Conservation (phyloP, 2,888 invertebrate species). For the Tridacna gigas region DNA sequence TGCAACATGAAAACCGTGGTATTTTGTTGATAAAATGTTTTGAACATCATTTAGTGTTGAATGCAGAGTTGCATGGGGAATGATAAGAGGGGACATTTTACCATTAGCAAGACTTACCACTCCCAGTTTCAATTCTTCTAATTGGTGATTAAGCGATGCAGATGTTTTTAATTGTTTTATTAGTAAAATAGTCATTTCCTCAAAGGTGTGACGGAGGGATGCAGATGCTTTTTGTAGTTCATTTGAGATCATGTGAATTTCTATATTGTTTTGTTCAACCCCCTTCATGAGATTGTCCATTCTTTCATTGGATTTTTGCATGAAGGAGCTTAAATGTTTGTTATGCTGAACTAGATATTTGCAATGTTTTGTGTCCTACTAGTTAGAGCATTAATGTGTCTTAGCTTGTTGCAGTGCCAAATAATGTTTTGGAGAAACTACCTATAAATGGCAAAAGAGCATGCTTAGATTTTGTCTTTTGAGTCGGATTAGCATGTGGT, state of each 20-base stretch:
- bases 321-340: slow-evolving; percentile 20
- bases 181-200: slow-evolving; percentile 10
- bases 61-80: too few relatives aligned
- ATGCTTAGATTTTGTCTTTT: slow-evolving; percentile 23
- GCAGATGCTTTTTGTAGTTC: background rate
- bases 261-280: slow-evolving; percentile 6
- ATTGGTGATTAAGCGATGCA: slow-evolving; percentile 21
- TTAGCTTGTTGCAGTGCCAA: slow-evolving; percentile 57
- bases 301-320: background rate
- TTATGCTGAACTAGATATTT: slow-evolving; percentile 30
- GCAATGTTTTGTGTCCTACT: slow-evolving; percentile 22
- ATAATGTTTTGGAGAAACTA: slow-evolving; percentile 46
- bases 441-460: slow-evolving; percentile 56
- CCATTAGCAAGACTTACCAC: slow-evolving; percentile 34
- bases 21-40: too few relatives aligned
- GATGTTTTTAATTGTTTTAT: slow-evolving; percentile 11
- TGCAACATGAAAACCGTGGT: too few relatives aligned
- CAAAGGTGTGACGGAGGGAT: slow-evolving; percentile 11
- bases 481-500: background rate
- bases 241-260: background rate
- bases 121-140: slow-evolving; percentile 29
- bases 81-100: too few relatives aligned
- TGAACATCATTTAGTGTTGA: too few relatives aligned
- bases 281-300: slow-evolving; percentile 26
- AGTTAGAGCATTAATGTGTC: slow-evolving; percentile 38